A percentile compares a stretch with the other conserved stretches of the same genome.
phyloP scores from a whole-genome alignment of 2,888 invertebrate species.

The Rambutsinella grinnellia region DNA sequence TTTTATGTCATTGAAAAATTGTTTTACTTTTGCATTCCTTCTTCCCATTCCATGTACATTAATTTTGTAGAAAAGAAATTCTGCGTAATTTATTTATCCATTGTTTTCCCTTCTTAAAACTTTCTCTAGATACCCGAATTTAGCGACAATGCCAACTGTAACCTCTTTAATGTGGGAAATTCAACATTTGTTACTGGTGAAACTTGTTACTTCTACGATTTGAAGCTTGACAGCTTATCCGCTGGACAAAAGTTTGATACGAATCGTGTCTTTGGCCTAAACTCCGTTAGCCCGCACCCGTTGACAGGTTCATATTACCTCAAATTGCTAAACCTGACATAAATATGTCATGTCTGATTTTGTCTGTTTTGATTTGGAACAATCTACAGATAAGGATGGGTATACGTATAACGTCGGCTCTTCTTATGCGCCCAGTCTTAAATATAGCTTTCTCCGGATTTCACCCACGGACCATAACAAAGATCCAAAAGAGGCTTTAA shows the following conservation, averaged over 20 bases:
- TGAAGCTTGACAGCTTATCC: constrained; percentile 70
- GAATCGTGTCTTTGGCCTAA: constrained; percentile 68
- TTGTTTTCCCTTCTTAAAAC: neutral
- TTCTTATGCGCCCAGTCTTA: constrained; percentile 68
- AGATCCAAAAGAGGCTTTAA: constrained; percentile 55
- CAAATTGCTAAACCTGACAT: neutral
- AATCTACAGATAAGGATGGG: constrained; percentile 46
- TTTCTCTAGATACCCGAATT: constrained; percentile 67
- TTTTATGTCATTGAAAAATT: neutral
- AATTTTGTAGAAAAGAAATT: no score
- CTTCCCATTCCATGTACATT: neutral
- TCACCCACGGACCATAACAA: constrained; percentile 63
- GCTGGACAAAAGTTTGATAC: constrained; percentile 67
- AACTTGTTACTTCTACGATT: constrained; percentile 69
- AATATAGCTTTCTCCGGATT: constrained; percentile 68
- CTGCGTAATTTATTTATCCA: constrained; percentile 1
- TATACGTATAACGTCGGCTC: constrained; percentile 70
- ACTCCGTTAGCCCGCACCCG: constrained; percentile 70
- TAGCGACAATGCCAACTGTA: constrained; percentile 71
- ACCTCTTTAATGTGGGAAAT: constrained; percentile 70
- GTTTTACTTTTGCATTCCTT: no score
- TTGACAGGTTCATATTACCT: constrained; percentile 66
- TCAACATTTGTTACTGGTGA: constrained; percentile 71
- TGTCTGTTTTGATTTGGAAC: no score
- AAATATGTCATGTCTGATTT: neutral